Base-by-base conservation (phyloP, 2,113 vertebrate species). In the Buteo buteo region DNA sequence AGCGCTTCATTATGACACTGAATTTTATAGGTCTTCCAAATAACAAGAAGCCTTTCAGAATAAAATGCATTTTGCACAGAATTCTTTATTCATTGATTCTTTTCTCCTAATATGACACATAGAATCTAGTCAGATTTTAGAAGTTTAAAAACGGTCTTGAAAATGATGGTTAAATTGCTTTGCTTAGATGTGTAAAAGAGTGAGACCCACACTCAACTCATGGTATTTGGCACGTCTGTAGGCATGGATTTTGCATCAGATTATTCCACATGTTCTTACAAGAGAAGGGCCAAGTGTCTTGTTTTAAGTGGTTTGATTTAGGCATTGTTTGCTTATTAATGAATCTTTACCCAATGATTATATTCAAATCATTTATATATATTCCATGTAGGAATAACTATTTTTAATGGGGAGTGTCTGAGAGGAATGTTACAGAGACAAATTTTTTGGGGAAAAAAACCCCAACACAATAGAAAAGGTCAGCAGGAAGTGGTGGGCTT, bases 371-470 rank as follows among this genome's bases (percentile, higher is more conserved):
- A 45, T 16, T 29, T 55, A 26, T 80, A 20, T 34, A 5, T 62
- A 7, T 59, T 85, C 24, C 12, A 5, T 73, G 10, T 38, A 21
- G 36, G 24, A 55, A 50, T 58, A 81, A 36, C 29, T 57, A 3
- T 44, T 90, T 93, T 50, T 77, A 82, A 42, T 20, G 18, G 29
- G 14, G 16, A 73, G 7, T 14, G 9, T 64, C 59, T 72, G 24
- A 52, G 34, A 62, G 31, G 47, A 90, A 59, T 24, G 34, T 28
- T 61, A 40, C 19, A 82, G 34, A 59, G n/a, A 62, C 4, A 44
- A 24, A 49, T 17, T 11, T 22, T 64, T 5, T 0, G 1, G 3
- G 2, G 3, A 5, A 20, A 24, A 67, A 25, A 8, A 19, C 34
- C 11, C 10, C 32, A 40, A 40, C 32, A 5, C 24, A 36, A 1